Percentiles rank a stretch among this genome's conserved stretches.
Conservation (phyloP, 1,140 invertebrate species). For the Phocides pigmalion region DNA sequence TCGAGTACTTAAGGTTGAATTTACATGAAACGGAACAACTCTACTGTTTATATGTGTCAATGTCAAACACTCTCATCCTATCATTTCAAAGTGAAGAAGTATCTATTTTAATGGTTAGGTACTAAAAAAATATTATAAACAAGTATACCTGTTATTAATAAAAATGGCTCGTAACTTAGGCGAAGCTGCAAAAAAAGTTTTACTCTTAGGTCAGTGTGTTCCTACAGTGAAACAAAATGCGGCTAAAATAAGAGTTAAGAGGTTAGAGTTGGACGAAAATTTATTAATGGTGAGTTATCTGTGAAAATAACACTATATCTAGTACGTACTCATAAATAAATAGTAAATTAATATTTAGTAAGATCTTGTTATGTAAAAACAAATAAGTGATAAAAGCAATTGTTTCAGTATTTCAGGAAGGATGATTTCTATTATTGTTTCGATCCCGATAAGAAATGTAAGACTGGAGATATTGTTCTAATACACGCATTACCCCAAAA, state of each 20-base stretch:
- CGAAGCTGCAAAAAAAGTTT: slow-evolving; percentile 61
- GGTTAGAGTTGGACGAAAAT: slow-evolving; percentile 88
- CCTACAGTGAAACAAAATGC: slow-evolving; percentile 90
- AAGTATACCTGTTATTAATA: too few species aligned
- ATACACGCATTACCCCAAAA: slow-evolving; percentile 89
- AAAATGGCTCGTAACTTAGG: slow-evolving; percentile 65
- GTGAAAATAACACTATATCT: too few species aligned
- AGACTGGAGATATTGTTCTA: slow-evolving; percentile 92
- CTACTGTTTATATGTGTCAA: too few species aligned
- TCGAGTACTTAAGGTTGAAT: too few species aligned
- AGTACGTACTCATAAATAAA: background rate
- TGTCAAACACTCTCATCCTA: too few species aligned
- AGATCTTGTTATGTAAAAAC: background rate
- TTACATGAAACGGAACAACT: too few species aligned
- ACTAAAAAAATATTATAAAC: too few species aligned
- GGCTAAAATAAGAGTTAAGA: slow-evolving; percentile 89
- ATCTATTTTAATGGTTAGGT: too few species aligned
- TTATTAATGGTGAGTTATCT: slow-evolving; percentile 87
- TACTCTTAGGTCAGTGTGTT: slow-evolving; percentile 89
- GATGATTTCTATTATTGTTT: slow-evolving; percentile 88
- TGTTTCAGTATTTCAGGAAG: slow-evolving; percentile 90
- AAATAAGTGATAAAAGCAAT: too few species aligned
- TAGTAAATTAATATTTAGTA: too few species aligned
- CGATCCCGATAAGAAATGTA: slow-evolving; percentile 90
- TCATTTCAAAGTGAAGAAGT: too few species aligned